Percentiles rank a stretch among this genome's conserved stretches.
These are phyloP conservation scores for Galleria mellonella DNA, from an alignment of 1,140 invertebrate species.

Conservation along the genomic window DNA sequence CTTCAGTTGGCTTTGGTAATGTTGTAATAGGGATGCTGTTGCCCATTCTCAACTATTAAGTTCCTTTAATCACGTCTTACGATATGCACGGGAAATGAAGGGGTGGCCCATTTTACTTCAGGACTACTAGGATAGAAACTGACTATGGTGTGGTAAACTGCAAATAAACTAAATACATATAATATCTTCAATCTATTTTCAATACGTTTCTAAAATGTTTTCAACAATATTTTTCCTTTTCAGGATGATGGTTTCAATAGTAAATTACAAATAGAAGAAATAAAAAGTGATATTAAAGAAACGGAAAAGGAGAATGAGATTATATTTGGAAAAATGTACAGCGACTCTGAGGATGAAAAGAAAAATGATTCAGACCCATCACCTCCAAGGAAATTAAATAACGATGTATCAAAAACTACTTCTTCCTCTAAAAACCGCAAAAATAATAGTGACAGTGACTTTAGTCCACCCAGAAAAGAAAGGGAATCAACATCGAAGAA, in stretches of 20 bases:
- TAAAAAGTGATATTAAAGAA: constrained; percentile 49
- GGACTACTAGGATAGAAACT: too few relatives aligned
- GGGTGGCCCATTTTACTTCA: too few relatives aligned
- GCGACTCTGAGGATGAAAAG: constrained; percentile 61
- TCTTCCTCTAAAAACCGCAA: background rate
- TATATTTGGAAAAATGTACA: constrained; percentile 67
- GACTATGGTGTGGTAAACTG: too few relatives aligned
- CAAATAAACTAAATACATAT: too few relatives aligned
- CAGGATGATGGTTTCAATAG: constrained; percentile 71
- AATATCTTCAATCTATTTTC: background rate
- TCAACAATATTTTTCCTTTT: constrained; percentile 18
- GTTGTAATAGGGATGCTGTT: too few relatives aligned
- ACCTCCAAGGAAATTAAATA: constrained; percentile 29
- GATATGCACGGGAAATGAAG: too few relatives aligned
- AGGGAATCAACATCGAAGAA: background rate
- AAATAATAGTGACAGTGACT: constrained; percentile 4
- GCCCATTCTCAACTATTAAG: too few relatives aligned
- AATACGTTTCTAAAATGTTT: background rate
- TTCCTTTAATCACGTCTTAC: too few relatives aligned
- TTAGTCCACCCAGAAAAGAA: constrained; percentile 6
- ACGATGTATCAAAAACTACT: constrained; percentile 9
- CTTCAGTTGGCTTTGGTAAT: too few relatives aligned
- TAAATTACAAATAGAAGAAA: constrained; percentile 55
- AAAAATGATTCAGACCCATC: constrained; percentile 50
- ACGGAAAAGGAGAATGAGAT: constrained; percentile 57